Evolutionary conservation across 2,113 vertebrate genomes (phyloP).

Genomic region (Rana temporaria): DNA sequence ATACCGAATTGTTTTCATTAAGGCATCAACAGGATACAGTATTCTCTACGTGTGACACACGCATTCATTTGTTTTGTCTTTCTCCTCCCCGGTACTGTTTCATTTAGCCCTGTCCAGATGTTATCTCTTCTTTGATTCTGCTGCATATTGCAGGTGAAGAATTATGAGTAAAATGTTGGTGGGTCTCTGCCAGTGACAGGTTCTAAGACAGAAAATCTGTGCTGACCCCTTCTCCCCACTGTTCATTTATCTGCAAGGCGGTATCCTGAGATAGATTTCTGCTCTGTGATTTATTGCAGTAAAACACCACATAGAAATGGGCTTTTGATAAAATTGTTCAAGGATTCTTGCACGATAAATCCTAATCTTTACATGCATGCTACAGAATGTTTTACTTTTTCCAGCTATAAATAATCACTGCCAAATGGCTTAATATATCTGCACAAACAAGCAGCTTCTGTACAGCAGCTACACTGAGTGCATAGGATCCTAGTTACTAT

Average conservation of each 20-base stretch:
- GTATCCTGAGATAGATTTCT: slow-evolving; percentile 97
- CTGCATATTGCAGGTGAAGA: slow-evolving; percentile 36
- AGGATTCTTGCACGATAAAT: slow-evolving; percentile 99
- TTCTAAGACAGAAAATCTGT: slow-evolving; percentile 88
- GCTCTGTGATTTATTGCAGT: slow-evolving; percentile 96
- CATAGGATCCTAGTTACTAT: too few relatives aligned
- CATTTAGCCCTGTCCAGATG: neutral
- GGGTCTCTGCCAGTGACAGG: slow-evolving; percentile 86
- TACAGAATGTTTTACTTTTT: slow-evolving; percentile 94
- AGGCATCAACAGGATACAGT: too few relatives aligned
- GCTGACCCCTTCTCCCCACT: slow-evolving; percentile 95
- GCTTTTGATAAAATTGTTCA: slow-evolving; percentile 99
- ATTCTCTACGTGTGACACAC: too few relatives aligned
- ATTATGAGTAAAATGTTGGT: slow-evolving; percentile 74
- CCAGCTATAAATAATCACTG: slow-evolving; percentile 94
- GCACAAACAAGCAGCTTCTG: slow-evolving; percentile 87
- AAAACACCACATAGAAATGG: slow-evolving; percentile 98
- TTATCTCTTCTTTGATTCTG: slow-evolving; percentile 5
- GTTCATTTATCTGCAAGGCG: slow-evolving; percentile 96
- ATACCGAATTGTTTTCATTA: too few relatives aligned
- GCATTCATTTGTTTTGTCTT: too few relatives aligned
- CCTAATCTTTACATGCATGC: slow-evolving; percentile 96
- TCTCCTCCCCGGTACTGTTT: too few relatives aligned
- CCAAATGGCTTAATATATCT: slow-evolving; percentile 91
- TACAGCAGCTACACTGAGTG: slow-evolving; percentile 81